A percentile compares a stretch with the other conserved stretches of the same genome.
Conservation (phyloP, 2,113 vertebrate genomes). For the Colistium nudipinnis region DNA sequence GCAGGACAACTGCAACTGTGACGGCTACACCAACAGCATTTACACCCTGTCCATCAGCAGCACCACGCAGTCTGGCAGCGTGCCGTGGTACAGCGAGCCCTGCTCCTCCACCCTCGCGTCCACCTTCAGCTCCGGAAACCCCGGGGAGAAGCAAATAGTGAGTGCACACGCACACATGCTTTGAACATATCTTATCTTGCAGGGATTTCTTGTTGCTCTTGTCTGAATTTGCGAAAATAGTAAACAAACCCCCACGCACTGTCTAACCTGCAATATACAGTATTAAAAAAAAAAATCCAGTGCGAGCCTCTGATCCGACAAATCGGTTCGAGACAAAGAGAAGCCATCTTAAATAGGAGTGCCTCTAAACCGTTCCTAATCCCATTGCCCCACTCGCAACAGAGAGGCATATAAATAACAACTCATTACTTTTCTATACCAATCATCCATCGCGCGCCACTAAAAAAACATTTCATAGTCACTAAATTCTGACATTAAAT, state of each 20-base stretch:
- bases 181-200: slow-evolving; percentile 1
- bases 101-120: slow-evolving; percentile 98
- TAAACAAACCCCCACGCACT: not conserved
- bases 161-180: slow-evolving; percentile 70
- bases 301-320: not conserved
- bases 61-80: slow-evolving; percentile 92
- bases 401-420: not conserved
- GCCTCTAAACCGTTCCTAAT: not conserved
- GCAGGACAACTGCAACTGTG: slow-evolving; percentile 98
- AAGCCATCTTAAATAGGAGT: not conserved
- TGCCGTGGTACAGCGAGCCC: slow-evolving; percentile 99
- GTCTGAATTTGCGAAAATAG: slow-evolving; percentile 25
- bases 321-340: not conserved
- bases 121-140: slow-evolving; percentile 97
- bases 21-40: slow-evolving; percentile 99
- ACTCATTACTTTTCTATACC: not conserved
- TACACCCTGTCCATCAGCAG: slow-evolving; percentile 99
- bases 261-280: not conserved
- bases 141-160: slow-evolving; percentile 97
- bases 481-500: not conserved
- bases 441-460: too few relatives aligned
- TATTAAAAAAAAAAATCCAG: too few relatives aligned
- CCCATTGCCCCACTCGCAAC: not conserved
- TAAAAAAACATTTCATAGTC: not conserved
- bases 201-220: slow-evolving; percentile 25